These are phyloP conservation scores for Drosophila seguyi DNA, from an alignment of 1,140 invertebrate genomes.

Conservation along the genomic window DNA sequence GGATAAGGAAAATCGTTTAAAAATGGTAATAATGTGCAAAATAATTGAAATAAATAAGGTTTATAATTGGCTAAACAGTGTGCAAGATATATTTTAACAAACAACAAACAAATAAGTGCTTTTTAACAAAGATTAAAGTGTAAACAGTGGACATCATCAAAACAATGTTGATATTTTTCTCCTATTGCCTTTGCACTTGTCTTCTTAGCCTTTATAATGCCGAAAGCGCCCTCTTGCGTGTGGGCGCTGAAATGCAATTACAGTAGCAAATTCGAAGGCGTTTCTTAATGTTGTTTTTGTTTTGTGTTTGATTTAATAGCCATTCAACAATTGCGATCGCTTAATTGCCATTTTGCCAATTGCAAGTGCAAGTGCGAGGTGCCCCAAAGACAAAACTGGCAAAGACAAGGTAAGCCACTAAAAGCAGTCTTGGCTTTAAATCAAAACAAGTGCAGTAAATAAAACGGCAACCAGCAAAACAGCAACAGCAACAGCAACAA, in stretches of 20 bases:
- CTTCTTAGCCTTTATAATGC: background rate
- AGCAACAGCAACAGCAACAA: slow-evolving; percentile 6
- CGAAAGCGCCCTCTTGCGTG: slow-evolving; percentile 10
- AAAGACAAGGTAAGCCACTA: slow-evolving; percentile 74
- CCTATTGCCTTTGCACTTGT: background rate
- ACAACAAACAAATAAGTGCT: background rate
- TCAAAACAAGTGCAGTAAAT: slow-evolving; percentile 79
- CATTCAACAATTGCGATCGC: slow-evolving; percentile 33
- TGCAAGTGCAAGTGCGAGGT: slow-evolving; percentile 72
- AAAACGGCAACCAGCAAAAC: slow-evolving; percentile 48
- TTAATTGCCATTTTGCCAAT: slow-evolving; percentile 35
- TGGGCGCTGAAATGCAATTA: background rate
- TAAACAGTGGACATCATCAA: background rate
- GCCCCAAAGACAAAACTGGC: slow-evolving; percentile 66
- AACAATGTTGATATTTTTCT: background rate
- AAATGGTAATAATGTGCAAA: background rate
- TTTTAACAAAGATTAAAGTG: background rate
- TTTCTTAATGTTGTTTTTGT: background rate
- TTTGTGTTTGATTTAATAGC: background rate
- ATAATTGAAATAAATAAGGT: background rate
- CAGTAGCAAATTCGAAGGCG: background rate
- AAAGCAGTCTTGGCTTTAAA: slow-evolving; percentile 69
- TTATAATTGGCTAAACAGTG: too few relatives aligned
- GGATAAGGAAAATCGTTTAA: background rate
- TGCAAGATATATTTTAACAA: too few relatives aligned